Evolutionary conservation across 2,113 vertebrate species (phyloP).

Genomic region (Bubo bubo): DNA sequence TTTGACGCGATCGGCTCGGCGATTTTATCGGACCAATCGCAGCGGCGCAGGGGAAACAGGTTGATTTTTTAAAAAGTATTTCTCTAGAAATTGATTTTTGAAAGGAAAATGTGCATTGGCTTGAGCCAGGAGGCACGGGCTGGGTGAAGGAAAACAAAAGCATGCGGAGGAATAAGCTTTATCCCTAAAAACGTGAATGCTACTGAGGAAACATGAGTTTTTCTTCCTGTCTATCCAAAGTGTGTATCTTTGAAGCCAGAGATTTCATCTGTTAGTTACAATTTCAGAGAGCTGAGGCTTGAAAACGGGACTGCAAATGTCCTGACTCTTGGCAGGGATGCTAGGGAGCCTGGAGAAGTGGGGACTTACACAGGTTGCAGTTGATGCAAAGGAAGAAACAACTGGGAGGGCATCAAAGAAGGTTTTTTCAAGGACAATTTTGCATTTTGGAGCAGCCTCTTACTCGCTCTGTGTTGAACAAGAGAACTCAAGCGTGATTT

Average conservation of each 20-base stretch:
- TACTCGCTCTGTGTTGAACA: neutral
- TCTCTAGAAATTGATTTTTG: slow-evolving; percentile 20
- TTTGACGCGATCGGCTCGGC: slow-evolving; percentile 87
- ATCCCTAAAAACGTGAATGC: neutral
- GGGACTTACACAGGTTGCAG: neutral
- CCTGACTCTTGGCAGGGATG: neutral
- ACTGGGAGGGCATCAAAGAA: neutral
- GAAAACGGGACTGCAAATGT: neutral
- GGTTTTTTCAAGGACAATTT: slow-evolving; percentile 35
- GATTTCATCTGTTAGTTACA: neutral
- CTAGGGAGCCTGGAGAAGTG: neutral
- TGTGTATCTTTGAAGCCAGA: neutral
- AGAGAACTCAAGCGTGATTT: neutral
- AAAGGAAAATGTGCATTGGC: neutral
- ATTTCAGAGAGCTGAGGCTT: neutral
- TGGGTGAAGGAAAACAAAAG: slow-evolving; percentile 32
- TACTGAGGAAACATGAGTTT: neutral
- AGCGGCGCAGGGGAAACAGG: slow-evolving; percentile 68
- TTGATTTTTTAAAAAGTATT: slow-evolving; percentile 65
- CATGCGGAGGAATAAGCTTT: slow-evolving; percentile 22
- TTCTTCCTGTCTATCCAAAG: neutral
- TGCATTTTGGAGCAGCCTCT: slow-evolving; percentile 31
- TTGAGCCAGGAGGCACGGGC: neutral
- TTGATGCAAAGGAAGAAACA: slow-evolving; percentile 20
- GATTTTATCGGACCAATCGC: slow-evolving; percentile 80